Base-by-base conservation (phyloP, 1,140 invertebrate species). In the Zaprionus africanus region DNA sequence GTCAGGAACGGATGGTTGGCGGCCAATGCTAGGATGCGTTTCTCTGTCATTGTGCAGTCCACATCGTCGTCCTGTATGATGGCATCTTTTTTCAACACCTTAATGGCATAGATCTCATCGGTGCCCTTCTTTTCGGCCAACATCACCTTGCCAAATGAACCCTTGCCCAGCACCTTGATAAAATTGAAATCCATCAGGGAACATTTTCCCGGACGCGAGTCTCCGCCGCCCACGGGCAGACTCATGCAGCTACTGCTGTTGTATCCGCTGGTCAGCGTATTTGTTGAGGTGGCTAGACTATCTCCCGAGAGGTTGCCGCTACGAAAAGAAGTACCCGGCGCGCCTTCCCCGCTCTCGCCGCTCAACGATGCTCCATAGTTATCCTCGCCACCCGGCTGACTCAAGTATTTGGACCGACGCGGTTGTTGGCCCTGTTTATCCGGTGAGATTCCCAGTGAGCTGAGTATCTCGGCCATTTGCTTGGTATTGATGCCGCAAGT, bases 31-130 rank as follows among this genome's bases (percentile, higher is more conserved):
- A 99, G 94, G 88, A 99, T 99, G 83, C 98, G 94, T 93, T 99
- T 98, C 93, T 99, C 99, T 41, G 99, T 99, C 96, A 99, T 99
- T 41, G 99, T 99, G 93, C 99, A 99, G 93, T 99, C 99, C 15
- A 99, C 99, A 94, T 99, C 99, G 93, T 99, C 99, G 93, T 99
- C 99, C 94, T 99, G 99, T 81, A 99, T 96, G 76, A 99, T 99
- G 2, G 98, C 98, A 94, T 99, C 98, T 93, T 99, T 99, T 94
- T 99, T 99, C 76, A 99, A 94, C 66, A 99, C 98, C 94, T 99
- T 99, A 41, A 99, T 97, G 38, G 99, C 99, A 94, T 98, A 99
- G 62, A 99, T 97, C 94, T 99, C 98, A 72, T 99, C 98, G 5
- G 97, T 96, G 69, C 96, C 96, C 93, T 98, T 98, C 87, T 96